Conservation (phyloP, 2,797 vertebrate genomes). For the Knipowitschia caucasica region DNA sequence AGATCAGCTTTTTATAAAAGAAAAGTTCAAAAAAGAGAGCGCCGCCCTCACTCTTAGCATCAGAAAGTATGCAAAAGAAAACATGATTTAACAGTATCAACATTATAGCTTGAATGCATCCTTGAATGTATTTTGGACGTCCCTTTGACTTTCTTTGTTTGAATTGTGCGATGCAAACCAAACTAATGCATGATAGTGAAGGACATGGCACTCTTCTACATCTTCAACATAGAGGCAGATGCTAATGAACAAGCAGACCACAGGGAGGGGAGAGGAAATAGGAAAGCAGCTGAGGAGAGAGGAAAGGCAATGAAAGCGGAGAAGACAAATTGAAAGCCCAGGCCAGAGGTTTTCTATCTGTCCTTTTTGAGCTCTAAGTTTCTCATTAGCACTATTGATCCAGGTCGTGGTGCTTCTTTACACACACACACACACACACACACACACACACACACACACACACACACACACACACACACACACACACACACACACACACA, state of each 20-base stretch:
- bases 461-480: no score
- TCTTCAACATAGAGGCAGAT: not conserved
- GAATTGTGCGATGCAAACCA: no score
- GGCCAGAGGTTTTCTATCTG: conserved; percentile 63
- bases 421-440: conserved; percentile 59
- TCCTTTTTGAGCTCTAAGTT: conserved; percentile 62
- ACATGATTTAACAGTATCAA: no score
- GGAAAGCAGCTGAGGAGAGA: not conserved
- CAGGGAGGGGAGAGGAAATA: conserved; percentile 1
- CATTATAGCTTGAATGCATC: no score
- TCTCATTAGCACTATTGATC: conserved; percentile 77
- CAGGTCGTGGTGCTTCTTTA: conserved; percentile 68
- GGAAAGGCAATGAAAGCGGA: conserved; percentile 24
- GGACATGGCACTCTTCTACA: conserved; percentile 2
- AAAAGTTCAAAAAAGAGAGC: no score
- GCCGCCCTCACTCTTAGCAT: no score
- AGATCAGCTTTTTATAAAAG: no score
- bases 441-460: conserved; percentile 14
- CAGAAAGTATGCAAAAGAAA: no score
- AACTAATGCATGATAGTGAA: not conserved
- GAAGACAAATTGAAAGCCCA: conserved; percentile 61
- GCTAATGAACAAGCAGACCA: not conserved
- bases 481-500: no score
- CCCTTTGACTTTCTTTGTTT: no score
- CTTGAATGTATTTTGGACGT: no score